Evolutionary conservation across 2,797 vertebrate species (phyloP).

Genomic region (Ctenochaetus hawaiiensis): DNA sequence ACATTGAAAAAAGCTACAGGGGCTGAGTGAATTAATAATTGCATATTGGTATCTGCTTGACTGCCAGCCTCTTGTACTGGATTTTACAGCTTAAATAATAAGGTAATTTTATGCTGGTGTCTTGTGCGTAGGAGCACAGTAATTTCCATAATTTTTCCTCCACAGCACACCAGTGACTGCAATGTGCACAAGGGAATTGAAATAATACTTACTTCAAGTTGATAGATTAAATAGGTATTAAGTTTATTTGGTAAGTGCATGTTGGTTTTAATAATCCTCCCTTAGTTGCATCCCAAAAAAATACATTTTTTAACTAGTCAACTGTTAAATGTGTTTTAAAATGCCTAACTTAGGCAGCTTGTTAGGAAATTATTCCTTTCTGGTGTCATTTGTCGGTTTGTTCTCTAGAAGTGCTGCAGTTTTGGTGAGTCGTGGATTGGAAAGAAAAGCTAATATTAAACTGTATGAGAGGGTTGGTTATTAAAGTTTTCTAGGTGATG

Average conservation of each 20-base stretch:
- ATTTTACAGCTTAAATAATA: conserved; percentile 15
- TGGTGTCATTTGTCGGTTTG: background rate
- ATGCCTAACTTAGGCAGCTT: background rate
- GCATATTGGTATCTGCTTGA: background rate
- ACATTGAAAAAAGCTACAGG: background rate
- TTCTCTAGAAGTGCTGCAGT: background rate
- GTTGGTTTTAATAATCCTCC: too few species aligned
- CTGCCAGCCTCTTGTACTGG: background rate
- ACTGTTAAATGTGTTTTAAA: background rate
- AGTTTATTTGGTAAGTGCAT: background rate
- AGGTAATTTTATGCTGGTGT: conserved; percentile 22
- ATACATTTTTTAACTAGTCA: too few species aligned
- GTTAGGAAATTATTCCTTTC: background rate
- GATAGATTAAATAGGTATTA: background rate
- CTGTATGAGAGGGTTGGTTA: background rate
- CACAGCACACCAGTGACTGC: conserved; percentile 21
- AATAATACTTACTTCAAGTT: background rate
- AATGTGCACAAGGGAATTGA: background rate
- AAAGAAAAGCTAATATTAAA: background rate
- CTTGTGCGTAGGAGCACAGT: conserved; percentile 33
- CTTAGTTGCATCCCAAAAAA: too few species aligned
- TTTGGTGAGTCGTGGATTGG: background rate
- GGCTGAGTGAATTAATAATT: background rate
- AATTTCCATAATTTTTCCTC: conserved; percentile 56
- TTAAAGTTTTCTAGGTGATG: background rate